Evolutionary conservation across 1,140 invertebrate species (phyloP).

Genomic region (Eriosoma lanigerum): DNA sequence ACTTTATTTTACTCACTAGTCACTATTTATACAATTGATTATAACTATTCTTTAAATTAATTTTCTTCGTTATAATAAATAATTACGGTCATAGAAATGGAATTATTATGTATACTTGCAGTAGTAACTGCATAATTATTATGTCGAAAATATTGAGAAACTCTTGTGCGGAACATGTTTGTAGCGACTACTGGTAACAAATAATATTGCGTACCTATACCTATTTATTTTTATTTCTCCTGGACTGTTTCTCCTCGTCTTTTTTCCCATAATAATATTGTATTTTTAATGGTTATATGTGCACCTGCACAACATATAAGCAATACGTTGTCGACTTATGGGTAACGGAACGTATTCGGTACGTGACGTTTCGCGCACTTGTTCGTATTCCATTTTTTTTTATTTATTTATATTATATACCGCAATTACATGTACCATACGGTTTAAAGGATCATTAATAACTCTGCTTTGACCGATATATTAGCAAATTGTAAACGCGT

Average conservation of each 20-base stretch:
- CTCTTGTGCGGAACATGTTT: not conserved
- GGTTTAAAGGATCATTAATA: conserved; percentile 21
- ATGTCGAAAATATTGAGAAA: conserved; percentile 1
- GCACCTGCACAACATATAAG: conserved; percentile 19
- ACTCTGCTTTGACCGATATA: conserved; percentile 26
- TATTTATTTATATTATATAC: not conserved
- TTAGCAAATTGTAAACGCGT: not conserved
- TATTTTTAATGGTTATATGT: conserved; percentile 36
- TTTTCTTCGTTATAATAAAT: no score
- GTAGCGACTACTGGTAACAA: conserved; percentile 24
- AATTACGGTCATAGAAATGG: not conserved
- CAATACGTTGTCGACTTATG: conserved; percentile 43
- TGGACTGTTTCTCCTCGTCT: not conserved
- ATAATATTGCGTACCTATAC: no score
- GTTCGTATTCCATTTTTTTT: conserved; percentile 7
- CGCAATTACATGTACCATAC: not conserved
- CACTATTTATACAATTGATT: no score
- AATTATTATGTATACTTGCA: not conserved
- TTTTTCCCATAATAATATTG: conserved; percentile 31
- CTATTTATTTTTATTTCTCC: conserved; percentile 4
- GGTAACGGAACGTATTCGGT: conserved; percentile 19
- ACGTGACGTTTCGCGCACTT: conserved; percentile 41
- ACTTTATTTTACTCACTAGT: no score
- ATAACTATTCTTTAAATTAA: no score
- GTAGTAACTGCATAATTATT: not conserved